Evolutionary conservation across 1,140 invertebrate species (phyloP), one percentile per base, ranked within the genome.

Genomic region (Heterodera carotae): DNA sequence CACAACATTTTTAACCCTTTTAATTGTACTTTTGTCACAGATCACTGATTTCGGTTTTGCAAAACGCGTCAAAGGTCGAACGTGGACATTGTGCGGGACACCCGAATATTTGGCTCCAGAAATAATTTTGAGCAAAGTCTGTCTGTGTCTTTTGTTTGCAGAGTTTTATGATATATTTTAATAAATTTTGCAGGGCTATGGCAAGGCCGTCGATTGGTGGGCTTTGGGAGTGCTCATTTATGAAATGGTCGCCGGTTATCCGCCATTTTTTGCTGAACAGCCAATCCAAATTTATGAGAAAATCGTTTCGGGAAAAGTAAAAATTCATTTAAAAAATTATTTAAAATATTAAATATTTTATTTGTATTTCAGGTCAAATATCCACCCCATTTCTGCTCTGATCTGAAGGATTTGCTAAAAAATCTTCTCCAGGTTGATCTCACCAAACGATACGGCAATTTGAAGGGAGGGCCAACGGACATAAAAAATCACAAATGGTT

Each of bases 401-500:
- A 99, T 88, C 89, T 99, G 80, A 99, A 98, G 89, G 97, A 99
- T 90, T 91, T 99, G 78, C 90, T 99, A 82, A 92, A 96, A 80
- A 98, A 98, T 89, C 90, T 99, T 67, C 91, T 99, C 69, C 97
- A 99, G 90, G 95, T 98, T 25, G 97, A 99, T 89, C 90, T 99
- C 78, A 99, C 96, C 73, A 99, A 99, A 88, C 92, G 97, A 85
- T 99, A 95, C 89, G 97, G 97, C 72, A 99, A 99, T 89, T 90
- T 99, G 75, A 98, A 97, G 89, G 97, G 97, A 84, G 97, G 95
- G 75, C 96, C 98, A 18, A 97, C 97, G 90, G 97, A 99, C 90
- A 99, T 99, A 88, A 98, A 98, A 90, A 93, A 93, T 84, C 96
- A 98, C 90, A 97, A 96, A 89, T 99, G 96, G 96, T 99, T 99